Evolutionary conservation across 37 sponge, comb jelly and placozoan species (phyloP).

Genomic region (Ephydatia muelleri): DNA sequence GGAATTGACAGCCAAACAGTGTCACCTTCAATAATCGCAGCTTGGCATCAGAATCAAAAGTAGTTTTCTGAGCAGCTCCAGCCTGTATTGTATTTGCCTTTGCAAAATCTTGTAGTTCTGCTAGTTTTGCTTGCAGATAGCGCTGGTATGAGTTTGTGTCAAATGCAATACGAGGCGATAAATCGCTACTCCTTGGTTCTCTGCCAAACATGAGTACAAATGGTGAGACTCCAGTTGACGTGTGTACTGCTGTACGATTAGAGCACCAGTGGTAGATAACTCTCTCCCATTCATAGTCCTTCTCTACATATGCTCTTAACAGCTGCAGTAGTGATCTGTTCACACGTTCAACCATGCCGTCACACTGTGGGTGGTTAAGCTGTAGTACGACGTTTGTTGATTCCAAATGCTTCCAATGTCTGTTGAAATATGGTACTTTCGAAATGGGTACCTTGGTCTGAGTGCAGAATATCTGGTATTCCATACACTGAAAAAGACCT

Average conservation of each 20-base stretch:
- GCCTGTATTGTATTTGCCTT: constrained; percentile 9
- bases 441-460: constrained; percentile 64
- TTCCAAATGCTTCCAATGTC: constrained; percentile 42
- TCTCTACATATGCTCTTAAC: constrained; percentile 39
- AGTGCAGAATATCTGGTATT: constrained; percentile 35
- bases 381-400: constrained; percentile 37
- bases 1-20: constrained; percentile 64
- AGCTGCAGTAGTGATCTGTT: constrained; percentile 54
- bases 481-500: constrained; percentile 27
- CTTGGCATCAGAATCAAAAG: constrained; percentile 18
- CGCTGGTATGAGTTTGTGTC: constrained; percentile 32
- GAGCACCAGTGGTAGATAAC: constrained; percentile 52
- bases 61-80: constrained; percentile 24
- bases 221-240: constrained; percentile 47
- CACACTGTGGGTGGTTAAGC: constrained; percentile 63
- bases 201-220: constrained; percentile 63
- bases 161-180: not conserved
- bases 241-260: constrained; percentile 51
- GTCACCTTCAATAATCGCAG: constrained; percentile 40
- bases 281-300: constrained; percentile 61
- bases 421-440: constrained; percentile 34
- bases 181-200: not conserved
- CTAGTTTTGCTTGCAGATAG: constrained; percentile 17
- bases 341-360: constrained; percentile 67
- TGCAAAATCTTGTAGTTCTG: constrained; percentile 45